Percentiles rank a stretch among this genome's conserved stretches.
These are phyloP conservation scores for Platalea minor DNA, from an alignment of 2,797 vertebrate species.

Conservation along the genomic window DNA sequence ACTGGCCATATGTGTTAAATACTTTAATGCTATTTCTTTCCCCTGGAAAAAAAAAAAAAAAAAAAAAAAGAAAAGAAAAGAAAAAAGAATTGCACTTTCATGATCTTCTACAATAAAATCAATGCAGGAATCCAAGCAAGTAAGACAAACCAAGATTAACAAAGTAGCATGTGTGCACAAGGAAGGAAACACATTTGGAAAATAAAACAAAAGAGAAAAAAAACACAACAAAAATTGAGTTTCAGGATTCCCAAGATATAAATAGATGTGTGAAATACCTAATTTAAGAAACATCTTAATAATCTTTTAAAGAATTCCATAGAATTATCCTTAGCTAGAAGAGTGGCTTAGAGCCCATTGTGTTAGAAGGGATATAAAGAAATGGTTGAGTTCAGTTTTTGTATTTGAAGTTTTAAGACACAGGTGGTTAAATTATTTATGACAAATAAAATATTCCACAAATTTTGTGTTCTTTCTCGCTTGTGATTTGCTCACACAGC, in stretches of 20 bases:
- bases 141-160: background rate
- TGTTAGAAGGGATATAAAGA: background rate
- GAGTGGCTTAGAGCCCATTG: background rate
- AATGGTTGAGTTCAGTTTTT: background rate
- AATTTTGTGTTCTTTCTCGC: background rate
- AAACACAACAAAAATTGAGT: background rate
- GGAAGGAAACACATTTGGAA: background rate
- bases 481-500: background rate
- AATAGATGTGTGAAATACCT: background rate
- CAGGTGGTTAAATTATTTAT: background rate
- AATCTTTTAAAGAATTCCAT: background rate
- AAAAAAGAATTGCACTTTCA: background rate
- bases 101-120: background rate
- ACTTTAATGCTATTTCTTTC: background rate
- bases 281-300: background rate
- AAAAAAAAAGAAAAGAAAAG: too few species aligned
- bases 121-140: background rate
- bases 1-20: background rate
- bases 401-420: background rate
- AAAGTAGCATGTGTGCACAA: background rate
- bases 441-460: background rate
- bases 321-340: background rate
- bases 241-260: background rate
- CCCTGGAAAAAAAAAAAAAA: background rate
- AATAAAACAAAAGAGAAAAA: background rate